Conservation (phyloP, 2,888 invertebrate species). For the Perizoma affinitatum region DNA sequence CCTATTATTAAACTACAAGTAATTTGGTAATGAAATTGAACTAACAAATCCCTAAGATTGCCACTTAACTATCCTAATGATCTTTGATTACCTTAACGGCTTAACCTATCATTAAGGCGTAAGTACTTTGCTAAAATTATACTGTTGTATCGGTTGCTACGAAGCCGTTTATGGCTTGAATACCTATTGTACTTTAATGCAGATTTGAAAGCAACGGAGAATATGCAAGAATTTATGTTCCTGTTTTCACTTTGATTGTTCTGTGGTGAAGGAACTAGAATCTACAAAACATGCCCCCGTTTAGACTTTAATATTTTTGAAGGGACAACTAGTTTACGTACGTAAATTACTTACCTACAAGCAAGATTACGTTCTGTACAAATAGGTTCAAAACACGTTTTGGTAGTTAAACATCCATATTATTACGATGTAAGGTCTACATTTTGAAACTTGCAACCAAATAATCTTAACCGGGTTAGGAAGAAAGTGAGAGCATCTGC, state of each 20-base stretch:
- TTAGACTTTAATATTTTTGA: background rate
- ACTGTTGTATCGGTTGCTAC: background rate
- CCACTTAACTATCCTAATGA: slow-evolving; percentile 24
- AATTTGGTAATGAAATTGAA: slow-evolving; percentile 29
- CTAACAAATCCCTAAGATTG: slow-evolving; percentile 25
- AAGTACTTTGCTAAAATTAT: slow-evolving; percentile 2
- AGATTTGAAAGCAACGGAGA: background rate
- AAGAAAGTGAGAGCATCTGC: slow-evolving; percentile 51
- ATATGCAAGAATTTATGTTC: background rate
- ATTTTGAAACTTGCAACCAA: slow-evolving; percentile 15
- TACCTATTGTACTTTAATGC: background rate
- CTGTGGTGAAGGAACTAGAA: background rate
- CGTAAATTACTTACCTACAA: background rate
- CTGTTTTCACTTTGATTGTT: background rate
- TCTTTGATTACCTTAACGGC: slow-evolving; percentile 24
- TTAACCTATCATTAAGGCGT: slow-evolving; percentile 24
- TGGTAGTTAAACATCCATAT: slow-evolving; percentile 11
- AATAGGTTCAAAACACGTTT: slow-evolving; percentile 15
- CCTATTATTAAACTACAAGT: slow-evolving; percentile 20
- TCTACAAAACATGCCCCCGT: background rate
- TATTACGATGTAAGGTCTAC: slow-evolving; percentile 19
- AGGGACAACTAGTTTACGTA: background rate
- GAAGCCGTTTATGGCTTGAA: background rate
- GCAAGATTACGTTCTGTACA: slow-evolving; percentile 12
- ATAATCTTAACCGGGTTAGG: slow-evolving; percentile 26